These are phyloP conservation scores for Chlorops oryzae DNA, from an alignment of 1,140 invertebrate species.

Conservation along the genomic window DNA sequence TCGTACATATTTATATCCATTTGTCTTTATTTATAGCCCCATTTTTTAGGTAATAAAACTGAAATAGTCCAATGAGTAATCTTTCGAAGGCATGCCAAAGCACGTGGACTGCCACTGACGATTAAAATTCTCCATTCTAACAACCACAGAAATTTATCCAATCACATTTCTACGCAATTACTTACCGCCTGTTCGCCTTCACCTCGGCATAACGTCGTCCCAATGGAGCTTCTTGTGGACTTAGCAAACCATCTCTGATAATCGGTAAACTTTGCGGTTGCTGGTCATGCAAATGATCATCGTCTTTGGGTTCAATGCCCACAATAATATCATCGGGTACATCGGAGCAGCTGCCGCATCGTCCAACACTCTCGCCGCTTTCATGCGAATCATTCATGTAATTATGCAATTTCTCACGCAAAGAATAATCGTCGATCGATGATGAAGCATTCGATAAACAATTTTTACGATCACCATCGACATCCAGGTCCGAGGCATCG, in stretches of 20 bases:
- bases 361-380: neutral
- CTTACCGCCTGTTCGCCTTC: constrained; percentile 37
- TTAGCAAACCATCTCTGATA: constrained; percentile 33
- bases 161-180: no score
- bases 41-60: no score
- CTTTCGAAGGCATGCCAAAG: no score
- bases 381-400: constrained; percentile 14
- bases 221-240: constrained; percentile 45
- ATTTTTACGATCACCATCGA: constrained; percentile 17
- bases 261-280: constrained; percentile 3
- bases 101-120: no score
- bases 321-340: constrained; percentile 13
- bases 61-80: no score
- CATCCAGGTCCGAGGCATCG: constrained; percentile 10
- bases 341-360: constrained; percentile 8
- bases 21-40: no score
- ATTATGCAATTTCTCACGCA: constrained; percentile 41
- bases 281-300: neutral
- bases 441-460: constrained; percentile 19
- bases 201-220: constrained; percentile 45
- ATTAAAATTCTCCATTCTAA: no score
- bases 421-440: constrained; percentile 31
- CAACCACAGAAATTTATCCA: no score
- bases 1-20: no score
- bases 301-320: neutral